Base-by-base conservation (phyloP, 2,888 invertebrate genomes). In the Urechis unicinctus region DNA sequence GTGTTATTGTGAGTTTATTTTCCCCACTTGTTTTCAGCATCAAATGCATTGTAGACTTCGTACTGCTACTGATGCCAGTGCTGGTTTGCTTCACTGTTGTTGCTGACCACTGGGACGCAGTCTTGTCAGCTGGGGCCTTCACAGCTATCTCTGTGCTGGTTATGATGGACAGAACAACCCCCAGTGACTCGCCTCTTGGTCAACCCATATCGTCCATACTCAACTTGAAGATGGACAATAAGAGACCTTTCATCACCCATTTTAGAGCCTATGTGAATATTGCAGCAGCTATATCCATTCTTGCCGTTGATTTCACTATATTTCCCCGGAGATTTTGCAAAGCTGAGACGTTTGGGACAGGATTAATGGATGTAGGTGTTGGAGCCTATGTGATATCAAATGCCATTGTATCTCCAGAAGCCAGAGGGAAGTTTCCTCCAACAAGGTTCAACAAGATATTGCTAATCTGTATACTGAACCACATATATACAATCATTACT, bases 351-450 rank as follows among this genome's bases (percentile, higher is more conserved):
- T 90, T 83, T 80, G 95, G 96, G 0, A 91, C 72, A 75, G 76
- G 79, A 5, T 57, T 94, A 28, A 98, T 98, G 98, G 98, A 98
- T 73, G 84, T 88, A 9, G 97, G 97, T 9, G 95, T 96, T 2
- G 95, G 94, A 0, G 78, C 89, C 22, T 97, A 88, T 79, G 64
- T 74, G 4, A 52, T 74, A 13, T 57, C 70, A 22, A 74, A 75
- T 69, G 74, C 70, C 13, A 62, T 74, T 54, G 73, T 74, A 1
- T 70, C 70, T 5, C 69, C 68, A 30, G 74, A 74, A 57, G 72
- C 74, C 3, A 67, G 70, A 52, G 66, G 54, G 1, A 63, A 56
- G 46, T 49, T 36, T 43, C 28, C 29, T 21, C 24, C 9, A 17
- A n/a, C 29, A 24, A 58, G 56, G 64, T 64, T 52, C 43, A 46